Evolutionary conservation across 2,888 invertebrate species (phyloP).

Genomic region (Cerastis rubricosa): DNA sequence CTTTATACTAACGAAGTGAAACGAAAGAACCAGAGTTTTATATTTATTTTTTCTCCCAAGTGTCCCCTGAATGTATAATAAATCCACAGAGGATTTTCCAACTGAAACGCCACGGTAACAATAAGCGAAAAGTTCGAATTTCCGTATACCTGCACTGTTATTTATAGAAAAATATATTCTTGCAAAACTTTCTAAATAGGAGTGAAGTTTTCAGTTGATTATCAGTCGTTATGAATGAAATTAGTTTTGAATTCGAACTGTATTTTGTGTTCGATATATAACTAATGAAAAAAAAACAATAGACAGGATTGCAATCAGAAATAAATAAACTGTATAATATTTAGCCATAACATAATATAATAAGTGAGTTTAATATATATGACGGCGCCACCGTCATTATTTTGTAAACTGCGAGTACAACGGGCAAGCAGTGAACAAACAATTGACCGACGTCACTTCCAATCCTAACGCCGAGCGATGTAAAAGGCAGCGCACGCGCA

Average conservation of each 20-base stretch:
- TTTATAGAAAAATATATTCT: conserved; percentile 12
- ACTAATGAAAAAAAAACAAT: too few relatives aligned
- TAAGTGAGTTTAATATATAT: too few relatives aligned
- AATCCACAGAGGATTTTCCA: conserved; percentile 29
- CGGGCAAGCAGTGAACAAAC: too few relatives aligned
- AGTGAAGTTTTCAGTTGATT: not conserved
- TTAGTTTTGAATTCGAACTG: not conserved
- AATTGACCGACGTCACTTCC: too few relatives aligned
- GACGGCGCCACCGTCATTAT: too few relatives aligned
- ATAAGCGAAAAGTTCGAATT: conserved; percentile 9
- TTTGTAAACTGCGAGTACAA: too few relatives aligned
- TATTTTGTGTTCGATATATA: too few relatives aligned
- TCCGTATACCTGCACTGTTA: not conserved
- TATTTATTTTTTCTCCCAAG: conserved; percentile 38
- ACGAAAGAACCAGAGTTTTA: conserved; percentile 31
- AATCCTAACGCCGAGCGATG: too few relatives aligned
- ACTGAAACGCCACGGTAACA: conserved; percentile 18
- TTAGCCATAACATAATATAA: too few relatives aligned
- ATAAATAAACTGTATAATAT: too few relatives aligned
- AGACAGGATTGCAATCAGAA: too few relatives aligned
- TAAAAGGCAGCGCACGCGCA: too few relatives aligned
- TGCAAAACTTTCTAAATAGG: not conserved
- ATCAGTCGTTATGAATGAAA: not conserved
- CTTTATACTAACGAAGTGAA: conserved; percentile 30
- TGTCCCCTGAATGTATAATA: conserved; percentile 52